phyloP scores from a whole-genome alignment of 37 sponge, comb jelly and placozoan genomes.

The Dysidea cf. avara region DNA sequence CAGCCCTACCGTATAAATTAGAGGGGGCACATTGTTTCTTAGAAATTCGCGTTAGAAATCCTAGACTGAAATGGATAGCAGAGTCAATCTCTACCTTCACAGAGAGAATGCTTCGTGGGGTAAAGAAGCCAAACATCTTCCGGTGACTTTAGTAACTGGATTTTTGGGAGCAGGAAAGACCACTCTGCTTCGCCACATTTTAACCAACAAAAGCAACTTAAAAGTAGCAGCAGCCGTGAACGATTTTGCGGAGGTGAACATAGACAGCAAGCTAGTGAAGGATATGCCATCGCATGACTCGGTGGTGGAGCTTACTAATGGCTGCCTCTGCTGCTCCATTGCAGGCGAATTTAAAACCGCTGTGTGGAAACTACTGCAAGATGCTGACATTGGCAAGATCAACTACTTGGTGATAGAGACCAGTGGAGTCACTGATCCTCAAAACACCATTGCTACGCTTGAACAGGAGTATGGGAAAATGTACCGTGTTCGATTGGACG shows the following conservation, averaged over 20 bases:
- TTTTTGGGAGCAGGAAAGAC: constrained; percentile 86
- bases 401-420: constrained; percentile 78
- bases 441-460: constrained; percentile 66
- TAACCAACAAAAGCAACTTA: constrained; percentile 67
- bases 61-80: neutral
- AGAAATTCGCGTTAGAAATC: too few relatives aligned
- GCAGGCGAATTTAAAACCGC: constrained; percentile 50
- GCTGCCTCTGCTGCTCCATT: constrained; percentile 75
- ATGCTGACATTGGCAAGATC: constrained; percentile 74
- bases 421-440: constrained; percentile 81
- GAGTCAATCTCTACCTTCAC: constrained; percentile 57
- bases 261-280: constrained; percentile 66
- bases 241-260: constrained; percentile 69
- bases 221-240: constrained; percentile 82
- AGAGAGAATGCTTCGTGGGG: constrained; percentile 61
- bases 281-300: constrained; percentile 30
- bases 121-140: constrained; percentile 38
- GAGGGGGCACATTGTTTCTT: too few relatives aligned
- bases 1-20: too few relatives aligned
- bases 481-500: constrained; percentile 71
- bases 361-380: constrained; percentile 67
- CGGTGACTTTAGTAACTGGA: constrained; percentile 79
- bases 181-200: constrained; percentile 60
- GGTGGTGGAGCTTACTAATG: constrained; percentile 71
- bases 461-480: constrained; percentile 76